Evolutionary conservation across 2,113 vertebrate genomes (phyloP), one percentile per base, ranked within the genome.

Genomic region (Chunga burmeisteri): DNA sequence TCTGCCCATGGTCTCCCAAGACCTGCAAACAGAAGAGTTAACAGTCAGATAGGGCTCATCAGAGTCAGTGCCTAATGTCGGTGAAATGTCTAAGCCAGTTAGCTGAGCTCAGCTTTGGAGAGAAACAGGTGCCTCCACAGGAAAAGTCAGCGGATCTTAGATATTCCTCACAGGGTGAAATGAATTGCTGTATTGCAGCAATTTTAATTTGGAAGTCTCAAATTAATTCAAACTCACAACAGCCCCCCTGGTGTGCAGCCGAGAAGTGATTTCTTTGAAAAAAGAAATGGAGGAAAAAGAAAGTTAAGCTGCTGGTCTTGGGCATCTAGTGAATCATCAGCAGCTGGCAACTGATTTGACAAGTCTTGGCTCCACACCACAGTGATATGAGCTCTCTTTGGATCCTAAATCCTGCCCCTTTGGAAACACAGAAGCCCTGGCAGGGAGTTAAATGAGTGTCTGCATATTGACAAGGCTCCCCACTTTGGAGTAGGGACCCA

Each of bases 161-260:
- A 93, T 70, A 91, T 80, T 93, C 93, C 96, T 94, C 92, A 66
- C 83, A 80, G 94, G 92, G 96, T 72, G 94, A 95, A 96, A 95
- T 96, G 94, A 95, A 96, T 97, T 94, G 93, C 94, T 96, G 90
- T 93, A 92, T 80, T 96, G 93, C 94, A 90, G 94, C 67, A 94
- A 93, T 96, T 97, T 96, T 95, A 96, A 97, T 96, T 96, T 94
- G 74, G 92, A 93, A 96, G 85, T 70, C 87, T 96, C 66, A 93
- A 94, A 96, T 97, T 97, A 96, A 97, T 97, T 96, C 90, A 92
- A 93, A 96, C 75, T 86, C 85, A 80, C 85, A 96, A 96, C 88
- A 94, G 88, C 59, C 52, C 90, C 90, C 96, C 95, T 93, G 74
- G 90, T 93, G 89, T 88, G 84, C 71, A 73, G 71, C 74, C 1